Conservation (phyloP, 2,797 vertebrate genomes). For the Myripristis jacobus region DNA sequence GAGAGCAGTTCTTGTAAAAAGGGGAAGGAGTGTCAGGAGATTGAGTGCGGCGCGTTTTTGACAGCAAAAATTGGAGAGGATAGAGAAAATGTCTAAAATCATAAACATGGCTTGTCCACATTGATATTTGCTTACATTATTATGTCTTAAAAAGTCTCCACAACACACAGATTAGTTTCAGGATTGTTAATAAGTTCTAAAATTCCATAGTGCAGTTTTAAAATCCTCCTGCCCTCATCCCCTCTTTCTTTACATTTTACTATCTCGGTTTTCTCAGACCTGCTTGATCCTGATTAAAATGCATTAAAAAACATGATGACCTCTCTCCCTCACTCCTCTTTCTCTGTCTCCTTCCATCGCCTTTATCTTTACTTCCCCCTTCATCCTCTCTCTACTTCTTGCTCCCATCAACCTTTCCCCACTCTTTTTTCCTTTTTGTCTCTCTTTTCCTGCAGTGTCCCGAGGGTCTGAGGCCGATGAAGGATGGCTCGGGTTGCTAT, state of each 20-base stretch:
- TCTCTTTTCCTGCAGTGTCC: slow-evolving; percentile 87
- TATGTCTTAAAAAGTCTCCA: too few relatives aligned
- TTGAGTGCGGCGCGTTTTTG: too few relatives aligned
- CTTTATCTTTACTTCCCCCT: slow-evolving; percentile 64
- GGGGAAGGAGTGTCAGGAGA: too few relatives aligned
- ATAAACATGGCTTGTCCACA: too few relatives aligned
- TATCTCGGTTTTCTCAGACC: slow-evolving; percentile 40
- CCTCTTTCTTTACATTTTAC: slow-evolving; percentile 28
- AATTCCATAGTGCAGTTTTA: too few relatives aligned
- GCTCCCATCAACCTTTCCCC: slow-evolving; percentile 32
- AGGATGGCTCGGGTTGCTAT: slow-evolving; percentile 97
- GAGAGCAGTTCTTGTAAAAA: too few relatives aligned
- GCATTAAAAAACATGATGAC: slow-evolving; percentile 58
- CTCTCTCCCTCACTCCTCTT: slow-evolving; percentile 53
- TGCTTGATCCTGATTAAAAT: slow-evolving; percentile 69
- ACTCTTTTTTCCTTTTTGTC: slow-evolving; percentile 10
- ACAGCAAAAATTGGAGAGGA: too few relatives aligned
- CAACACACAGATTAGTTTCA: too few relatives aligned
- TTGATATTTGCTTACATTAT: too few relatives aligned
- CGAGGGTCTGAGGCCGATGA: slow-evolving; percentile 94
- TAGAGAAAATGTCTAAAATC: too few relatives aligned
- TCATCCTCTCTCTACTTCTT: slow-evolving; percentile 27
- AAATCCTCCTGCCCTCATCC: slow-evolving; percentile 14
- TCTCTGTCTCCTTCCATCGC: slow-evolving; percentile 35
- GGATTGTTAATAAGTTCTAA: too few relatives aligned